Evolutionary conservation across 1,140 invertebrate species (phyloP).

Genomic region (Drosophila albomicans): DNA sequence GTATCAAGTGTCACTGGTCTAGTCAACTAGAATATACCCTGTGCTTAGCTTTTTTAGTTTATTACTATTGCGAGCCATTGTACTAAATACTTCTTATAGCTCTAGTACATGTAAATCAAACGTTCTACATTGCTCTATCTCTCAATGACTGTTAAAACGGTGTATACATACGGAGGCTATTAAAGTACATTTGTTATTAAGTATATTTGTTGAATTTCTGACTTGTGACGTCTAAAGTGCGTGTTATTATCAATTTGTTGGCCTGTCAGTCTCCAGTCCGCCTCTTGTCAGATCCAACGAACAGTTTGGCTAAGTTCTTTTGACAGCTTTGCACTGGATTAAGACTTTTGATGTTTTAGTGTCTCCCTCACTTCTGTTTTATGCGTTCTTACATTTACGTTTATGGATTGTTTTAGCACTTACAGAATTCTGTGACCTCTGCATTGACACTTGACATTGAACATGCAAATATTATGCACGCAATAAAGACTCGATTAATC

Average conservation of each 20-base stretch:
- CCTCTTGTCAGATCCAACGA: constrained; percentile 6
- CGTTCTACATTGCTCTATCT: no score
- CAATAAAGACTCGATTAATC: not conserved
- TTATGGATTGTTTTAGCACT: constrained; percentile 32
- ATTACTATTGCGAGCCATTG: no score
- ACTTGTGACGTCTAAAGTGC: constrained; percentile 30
- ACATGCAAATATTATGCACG: not conserved
- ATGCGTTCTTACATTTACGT: constrained; percentile 59
- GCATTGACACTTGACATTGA: constrained; percentile 24
- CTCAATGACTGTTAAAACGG: no score
- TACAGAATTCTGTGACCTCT: constrained; percentile 18
- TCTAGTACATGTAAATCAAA: no score
- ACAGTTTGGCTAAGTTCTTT: constrained; percentile 43
- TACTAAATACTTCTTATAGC: no score
- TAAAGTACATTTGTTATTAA: no score
- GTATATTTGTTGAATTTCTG: not conserved
- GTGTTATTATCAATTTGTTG: constrained; percentile 46
- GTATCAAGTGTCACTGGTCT: no score
- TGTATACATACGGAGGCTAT: no score
- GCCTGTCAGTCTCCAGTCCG: constrained; percentile 44
- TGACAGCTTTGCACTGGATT: constrained; percentile 61
- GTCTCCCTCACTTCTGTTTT: constrained; percentile 21
- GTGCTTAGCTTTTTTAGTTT: no score
- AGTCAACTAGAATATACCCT: no score
- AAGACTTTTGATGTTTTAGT: constrained; percentile 28